Evolutionary conservation across 2,113 vertebrate species (phyloP).

Genomic region (Aplodontia rufa): DNA sequence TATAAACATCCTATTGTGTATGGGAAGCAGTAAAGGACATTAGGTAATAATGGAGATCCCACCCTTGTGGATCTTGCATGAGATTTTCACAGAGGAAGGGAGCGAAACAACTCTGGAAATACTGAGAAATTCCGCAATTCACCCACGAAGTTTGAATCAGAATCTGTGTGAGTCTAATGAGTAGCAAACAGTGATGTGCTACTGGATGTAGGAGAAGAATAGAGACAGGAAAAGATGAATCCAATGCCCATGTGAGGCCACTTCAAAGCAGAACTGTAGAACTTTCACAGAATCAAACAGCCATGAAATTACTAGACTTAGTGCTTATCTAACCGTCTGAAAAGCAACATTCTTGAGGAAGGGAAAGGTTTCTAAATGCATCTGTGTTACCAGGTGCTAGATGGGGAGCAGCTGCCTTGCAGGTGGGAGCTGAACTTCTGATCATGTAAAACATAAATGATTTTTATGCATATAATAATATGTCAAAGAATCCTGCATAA

Average conservation of each 20-base stretch:
- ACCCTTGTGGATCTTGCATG: conserved; percentile 1
- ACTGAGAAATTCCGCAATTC: background rate
- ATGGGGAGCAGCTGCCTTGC: background rate
- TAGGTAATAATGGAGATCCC: conserved; percentile 57
- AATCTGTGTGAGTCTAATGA: background rate
- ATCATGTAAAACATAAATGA: background rate
- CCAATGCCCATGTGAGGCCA: background rate
- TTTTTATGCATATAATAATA: background rate
- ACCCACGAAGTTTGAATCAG: background rate
- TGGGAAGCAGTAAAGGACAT: conserved; percentile 22
- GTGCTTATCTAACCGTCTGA: background rate
- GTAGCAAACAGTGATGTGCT: background rate
- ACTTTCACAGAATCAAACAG: background rate
- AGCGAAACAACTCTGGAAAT: conserved; percentile 8
- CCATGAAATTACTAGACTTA: background rate
- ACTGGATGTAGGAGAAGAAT: background rate
- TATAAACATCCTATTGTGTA: conserved; percentile 52
- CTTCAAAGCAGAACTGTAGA: background rate
- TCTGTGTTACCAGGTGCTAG: background rate
- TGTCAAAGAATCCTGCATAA: background rate
- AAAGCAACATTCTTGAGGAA: conserved; percentile 11
- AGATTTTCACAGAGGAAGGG: background rate
- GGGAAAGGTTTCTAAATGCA: background rate
- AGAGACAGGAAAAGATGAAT: background rate
- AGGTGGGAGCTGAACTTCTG: background rate